These are phyloP conservation scores for Drosophila acutilabella DNA, from an alignment of 2,888 invertebrate genomes.

Conservation along the genomic window DNA sequence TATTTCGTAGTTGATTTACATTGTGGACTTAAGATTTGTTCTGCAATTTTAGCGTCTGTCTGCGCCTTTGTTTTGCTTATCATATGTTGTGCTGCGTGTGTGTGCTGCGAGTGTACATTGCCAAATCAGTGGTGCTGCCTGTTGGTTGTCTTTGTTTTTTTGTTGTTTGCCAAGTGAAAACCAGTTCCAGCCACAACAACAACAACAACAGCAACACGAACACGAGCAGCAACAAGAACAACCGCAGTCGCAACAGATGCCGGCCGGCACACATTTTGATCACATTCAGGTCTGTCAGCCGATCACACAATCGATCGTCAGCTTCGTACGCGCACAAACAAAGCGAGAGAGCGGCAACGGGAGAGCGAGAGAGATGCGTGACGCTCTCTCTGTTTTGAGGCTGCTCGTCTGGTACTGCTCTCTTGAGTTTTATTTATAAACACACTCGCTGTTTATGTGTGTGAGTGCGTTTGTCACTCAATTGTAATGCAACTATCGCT, in stretches of 20 bases:
- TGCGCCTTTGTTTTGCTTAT: constrained; percentile 62
- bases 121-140: constrained; percentile 61
- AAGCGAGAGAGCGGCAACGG: background rate
- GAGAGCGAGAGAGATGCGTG: background rate
- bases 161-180: constrained; percentile 62
- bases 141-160: constrained; percentile 12
- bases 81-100: constrained; percentile 51
- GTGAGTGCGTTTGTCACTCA: constrained; percentile 2
- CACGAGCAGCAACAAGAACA: constrained; percentile 4
- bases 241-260: constrained; percentile 63
- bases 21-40: constrained; percentile 15
- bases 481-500: constrained; percentile 30
- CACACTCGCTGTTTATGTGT: background rate
- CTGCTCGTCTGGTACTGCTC: background rate
- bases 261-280: constrained; percentile 72
- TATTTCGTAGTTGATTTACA: constrained; percentile 2
- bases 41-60: constrained; percentile 36
- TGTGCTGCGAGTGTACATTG: constrained; percentile 52
- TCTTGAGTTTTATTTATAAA: constrained; percentile 22
- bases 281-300: constrained; percentile 58
- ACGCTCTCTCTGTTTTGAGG: constrained; percentile 9
- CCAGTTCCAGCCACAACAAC: constrained; percentile 65
- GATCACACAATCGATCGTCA: constrained; percentile 52
- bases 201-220: background rate
- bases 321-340: constrained; percentile 2